Conservation (phyloP, 2,888 invertebrate species). For the Brenthis ino region DNA sequence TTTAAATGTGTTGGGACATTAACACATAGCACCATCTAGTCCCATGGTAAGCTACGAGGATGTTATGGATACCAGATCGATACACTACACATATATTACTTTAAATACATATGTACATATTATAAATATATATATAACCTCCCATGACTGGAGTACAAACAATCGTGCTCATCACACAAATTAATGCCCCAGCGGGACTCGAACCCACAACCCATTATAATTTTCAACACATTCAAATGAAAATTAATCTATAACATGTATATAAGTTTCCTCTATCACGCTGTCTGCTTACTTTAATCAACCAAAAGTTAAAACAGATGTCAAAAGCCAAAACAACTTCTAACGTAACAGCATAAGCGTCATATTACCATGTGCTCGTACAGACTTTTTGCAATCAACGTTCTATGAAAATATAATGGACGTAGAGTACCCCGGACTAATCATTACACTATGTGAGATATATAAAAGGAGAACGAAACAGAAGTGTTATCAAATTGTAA, state of each 20-base stretch:
- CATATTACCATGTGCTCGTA: constrained; percentile 38
- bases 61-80: too few relatives aligned
- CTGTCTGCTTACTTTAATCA: constrained; percentile 69
- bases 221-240: constrained; percentile 19
- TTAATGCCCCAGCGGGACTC: not conserved
- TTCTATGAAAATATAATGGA: constrained; percentile 80
- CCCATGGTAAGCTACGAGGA: too few relatives aligned
- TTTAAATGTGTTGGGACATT: too few relatives aligned
- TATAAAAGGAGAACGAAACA: constrained; percentile 73
- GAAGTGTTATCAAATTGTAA: constrained; percentile 71
- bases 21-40: too few relatives aligned
- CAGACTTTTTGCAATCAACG: constrained; percentile 70
- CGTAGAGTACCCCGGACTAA: constrained; percentile 63
- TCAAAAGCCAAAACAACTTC: constrained; percentile 44
- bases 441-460: constrained; percentile 71
- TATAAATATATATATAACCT: too few relatives aligned
- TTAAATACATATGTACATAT: too few relatives aligned
- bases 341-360: constrained; percentile 34
- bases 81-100: too few relatives aligned
- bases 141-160: too few relatives aligned
- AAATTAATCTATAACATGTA: constrained; percentile 44
- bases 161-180: not conserved
- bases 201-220: not conserved
- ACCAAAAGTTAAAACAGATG: constrained; percentile 49
- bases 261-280: constrained; percentile 57